These are phyloP conservation scores for Morinoia aosen DNA, from an alignment of 2,888 invertebrate species.

Conservation along the genomic window DNA sequence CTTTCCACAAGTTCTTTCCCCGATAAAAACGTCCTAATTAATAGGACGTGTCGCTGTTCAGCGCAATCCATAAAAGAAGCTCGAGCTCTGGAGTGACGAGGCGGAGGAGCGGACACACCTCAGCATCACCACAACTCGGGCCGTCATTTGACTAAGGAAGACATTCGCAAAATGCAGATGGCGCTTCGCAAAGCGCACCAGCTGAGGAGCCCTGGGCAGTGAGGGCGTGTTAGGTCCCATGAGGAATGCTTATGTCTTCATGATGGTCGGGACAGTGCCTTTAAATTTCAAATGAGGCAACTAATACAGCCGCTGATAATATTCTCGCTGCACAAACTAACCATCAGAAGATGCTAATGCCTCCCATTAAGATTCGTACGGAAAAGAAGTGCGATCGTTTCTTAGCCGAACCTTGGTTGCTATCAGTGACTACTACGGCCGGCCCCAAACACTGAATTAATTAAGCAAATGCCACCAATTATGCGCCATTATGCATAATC, in stretches of 20 bases:
- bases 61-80: too few relatives aligned
- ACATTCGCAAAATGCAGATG: background rate
- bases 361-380: slow-evolving; percentile 29
- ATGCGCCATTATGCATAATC: slow-evolving; percentile 46
- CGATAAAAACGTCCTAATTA: too few relatives aligned
- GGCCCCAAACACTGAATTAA: slow-evolving; percentile 40
- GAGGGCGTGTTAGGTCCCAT: background rate
- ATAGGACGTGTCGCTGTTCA: too few relatives aligned
- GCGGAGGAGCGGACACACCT: background rate
- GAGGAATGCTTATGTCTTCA: slow-evolving; percentile 50
- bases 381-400: slow-evolving; percentile 40
- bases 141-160: background rate
- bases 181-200: background rate
- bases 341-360: slow-evolving; percentile 38
- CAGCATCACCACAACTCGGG: background rate
- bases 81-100: background rate
- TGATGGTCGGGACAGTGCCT: slow-evolving; percentile 25
- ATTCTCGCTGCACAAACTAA: slow-evolving; percentile 35
- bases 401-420: background rate
- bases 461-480: slow-evolving; percentile 48
- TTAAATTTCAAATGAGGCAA: slow-evolving; percentile 52
- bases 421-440: slow-evolving; percentile 4
- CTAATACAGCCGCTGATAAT: slow-evolving; percentile 36
- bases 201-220: background rate
- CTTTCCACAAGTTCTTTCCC: too few relatives aligned